Evolutionary conservation across 2,797 vertebrate species (phyloP), one percentile per base, ranked within the genome.

Genomic region (Centropyge bicolor): DNA sequence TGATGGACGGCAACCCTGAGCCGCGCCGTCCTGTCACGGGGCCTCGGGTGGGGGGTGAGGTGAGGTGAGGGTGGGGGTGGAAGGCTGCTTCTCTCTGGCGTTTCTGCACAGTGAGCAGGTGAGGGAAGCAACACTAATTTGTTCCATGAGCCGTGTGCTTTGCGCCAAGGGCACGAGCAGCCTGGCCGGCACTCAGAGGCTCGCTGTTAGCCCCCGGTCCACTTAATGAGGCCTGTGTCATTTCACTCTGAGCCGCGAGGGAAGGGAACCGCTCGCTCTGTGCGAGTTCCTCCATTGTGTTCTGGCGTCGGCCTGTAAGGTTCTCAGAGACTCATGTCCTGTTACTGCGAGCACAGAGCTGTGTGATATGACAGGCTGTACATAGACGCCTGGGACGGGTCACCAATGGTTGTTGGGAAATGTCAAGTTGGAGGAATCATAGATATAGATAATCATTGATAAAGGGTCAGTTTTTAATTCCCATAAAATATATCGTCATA

Each of bases 101-200:
- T 88, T 81, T 86, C 81, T 90, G 76, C 83, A 76, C 78, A 70
- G 76, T 40, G 80, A 90, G 85, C 84, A 87, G 89, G 90, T 88
- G 88, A 89, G 69, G 64, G 59, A 73, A 80, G 71, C 38, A 84
- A 64, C 61, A 54, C 76, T 82, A 82, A 84, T 88, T 88, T 89
- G 82, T 87, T 89, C 89, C 81, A 83, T 84, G 81, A 92, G 77
- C 72, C 45, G 27, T 80, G 88, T 76, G 77, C 67, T 6, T 13
- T 35, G 66, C 24, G 67, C 83, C 75, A 75, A 79, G 79, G 81
- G 73, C 83, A 81, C 20, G 22, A 48, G 59, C 80, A 24, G 74
- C 77, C 79, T 54, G 68, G 80, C 76, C 68, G 13, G 56, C 67
- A 2, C 55, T 76, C 82, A 41, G 70, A 70, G 79, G 75, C 64